Base-by-base conservation (phyloP, 2,113 vertebrate species). In the Myodes glareolus region DNA sequence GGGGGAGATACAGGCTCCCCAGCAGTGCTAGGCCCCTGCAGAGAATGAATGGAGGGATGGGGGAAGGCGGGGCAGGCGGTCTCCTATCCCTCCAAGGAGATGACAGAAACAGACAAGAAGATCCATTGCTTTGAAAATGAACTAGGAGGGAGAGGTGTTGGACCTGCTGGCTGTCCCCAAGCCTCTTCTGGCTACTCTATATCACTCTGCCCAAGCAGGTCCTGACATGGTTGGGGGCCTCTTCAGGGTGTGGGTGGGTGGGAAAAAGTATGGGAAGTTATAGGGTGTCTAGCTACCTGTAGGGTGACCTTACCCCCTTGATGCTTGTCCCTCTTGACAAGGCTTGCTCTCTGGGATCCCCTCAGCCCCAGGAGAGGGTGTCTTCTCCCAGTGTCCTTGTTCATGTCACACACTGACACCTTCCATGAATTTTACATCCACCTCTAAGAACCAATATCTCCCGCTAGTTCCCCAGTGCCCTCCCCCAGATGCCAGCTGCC, bases 31-130 rank as follows among this genome's bases (percentile, higher is more conserved):
- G 75, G 58, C 2, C 39, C 8, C 31, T 58, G n/a, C 47, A 52
- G 90, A 88, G 67, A 47, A 58, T 8, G 67, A 39, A 65, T 6
- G 0, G 27, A 36, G 25, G 1, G n/a, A 25, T 1, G 9, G 47
- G 31, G 33, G 11, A 4, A 21, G 68, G 39, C 1, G 0, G 25
- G 1, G 3, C 1, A 7, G 76, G 67, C 33, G 33, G 50, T 23
- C 50, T 61, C 14, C 29, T 0, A 1, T 58, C 52, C 63, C 50
- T 65, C 12, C 3, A 77, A 55, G 36, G 47, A 72, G 6, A 27
- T 3, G 58, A 17, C 27, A 2, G 80, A 73, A 39, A 11, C 61
- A 23, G 1, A 21, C 8, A 80, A 27, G 58, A 72, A n/a, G n/a
- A 42, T 80, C 33, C 25, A 0, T 0, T 8, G 63, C 55, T 81